Percentiles rank a stretch among this genome's conserved stretches.
Evolutionary conservation across 2,797 vertebrate species (phyloP).

Genomic region (Pseudotriccus pelzelni): DNA sequence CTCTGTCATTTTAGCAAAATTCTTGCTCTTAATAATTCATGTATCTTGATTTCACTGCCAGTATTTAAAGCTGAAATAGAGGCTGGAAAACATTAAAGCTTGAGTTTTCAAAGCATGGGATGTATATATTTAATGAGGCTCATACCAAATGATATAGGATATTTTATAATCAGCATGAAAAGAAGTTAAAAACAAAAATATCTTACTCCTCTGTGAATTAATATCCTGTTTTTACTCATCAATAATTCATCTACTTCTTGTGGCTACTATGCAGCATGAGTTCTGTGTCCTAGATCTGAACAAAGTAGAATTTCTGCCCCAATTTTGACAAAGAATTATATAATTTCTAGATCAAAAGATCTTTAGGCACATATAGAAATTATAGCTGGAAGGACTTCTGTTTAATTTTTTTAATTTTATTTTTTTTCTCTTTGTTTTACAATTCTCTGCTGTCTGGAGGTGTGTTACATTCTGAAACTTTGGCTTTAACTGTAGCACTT

Average conservation of each 20-base stretch:
- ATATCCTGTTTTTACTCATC: constrained; percentile 11
- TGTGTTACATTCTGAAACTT: background rate
- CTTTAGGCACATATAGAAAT: background rate
- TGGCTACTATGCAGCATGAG: constrained; percentile 3
- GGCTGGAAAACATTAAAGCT: background rate
- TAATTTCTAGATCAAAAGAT: background rate
- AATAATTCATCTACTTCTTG: constrained; percentile 37
- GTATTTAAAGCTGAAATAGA: background rate
- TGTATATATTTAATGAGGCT: background rate
- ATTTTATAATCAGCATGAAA: background rate
- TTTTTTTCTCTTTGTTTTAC: background rate
- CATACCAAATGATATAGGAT: background rate
- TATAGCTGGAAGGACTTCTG: background rate
- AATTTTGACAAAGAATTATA: background rate
- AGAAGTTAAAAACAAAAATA: constrained; percentile 19
- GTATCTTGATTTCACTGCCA: background rate
- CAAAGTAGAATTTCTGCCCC: background rate
- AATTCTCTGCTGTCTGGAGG: background rate
- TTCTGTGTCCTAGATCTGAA: constrained; percentile 36
- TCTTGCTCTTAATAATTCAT: constrained; percentile 4
- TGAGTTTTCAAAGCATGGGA: background rate
- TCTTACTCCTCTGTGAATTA: constrained; percentile 19
- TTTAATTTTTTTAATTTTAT: background rate
- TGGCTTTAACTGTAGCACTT: background rate
- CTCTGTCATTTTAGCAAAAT: background rate